phyloP scores from a whole-genome alignment of 92 coral and sea anemone genomes.

The Muricea muricata region DNA sequence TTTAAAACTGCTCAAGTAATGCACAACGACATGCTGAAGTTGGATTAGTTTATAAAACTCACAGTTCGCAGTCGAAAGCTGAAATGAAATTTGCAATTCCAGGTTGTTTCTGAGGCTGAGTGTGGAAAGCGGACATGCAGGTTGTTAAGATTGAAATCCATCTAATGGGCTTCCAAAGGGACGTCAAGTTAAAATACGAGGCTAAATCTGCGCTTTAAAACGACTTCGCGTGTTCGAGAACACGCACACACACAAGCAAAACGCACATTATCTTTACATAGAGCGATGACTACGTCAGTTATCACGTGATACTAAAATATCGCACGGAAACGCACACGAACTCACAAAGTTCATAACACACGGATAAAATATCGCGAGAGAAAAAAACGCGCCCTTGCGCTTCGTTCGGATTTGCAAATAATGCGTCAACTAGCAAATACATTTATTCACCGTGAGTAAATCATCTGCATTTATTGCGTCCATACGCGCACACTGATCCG shows the following conservation, averaged over 20 bases:
- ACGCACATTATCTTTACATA: background rate
- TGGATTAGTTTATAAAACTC: no score
- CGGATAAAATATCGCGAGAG: background rate
- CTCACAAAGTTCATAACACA: background rate
- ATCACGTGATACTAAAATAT: background rate
- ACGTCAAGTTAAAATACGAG: background rate
- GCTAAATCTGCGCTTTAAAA: background rate
- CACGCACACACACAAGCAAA: slow-evolving; percentile 1
- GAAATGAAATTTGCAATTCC: no score
- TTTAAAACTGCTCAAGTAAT: no score
- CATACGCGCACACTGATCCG: background rate
- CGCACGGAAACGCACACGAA: background rate
- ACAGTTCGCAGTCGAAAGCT: no score
- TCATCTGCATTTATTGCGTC: background rate
- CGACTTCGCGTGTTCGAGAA: background rate
- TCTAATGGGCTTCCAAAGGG: no score
- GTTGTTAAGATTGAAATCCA: no score
- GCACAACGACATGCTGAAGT: no score
- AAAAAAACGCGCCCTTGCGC: background rate
- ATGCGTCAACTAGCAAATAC: no score
- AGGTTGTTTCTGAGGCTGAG: no score
- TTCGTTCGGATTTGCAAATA: background rate
- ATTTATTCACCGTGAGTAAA: no score
- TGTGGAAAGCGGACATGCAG: no score
- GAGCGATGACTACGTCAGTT: background rate